Conservation (phyloP, 2,888 invertebrate species). For the Enchytraeus crypticus region DNA sequence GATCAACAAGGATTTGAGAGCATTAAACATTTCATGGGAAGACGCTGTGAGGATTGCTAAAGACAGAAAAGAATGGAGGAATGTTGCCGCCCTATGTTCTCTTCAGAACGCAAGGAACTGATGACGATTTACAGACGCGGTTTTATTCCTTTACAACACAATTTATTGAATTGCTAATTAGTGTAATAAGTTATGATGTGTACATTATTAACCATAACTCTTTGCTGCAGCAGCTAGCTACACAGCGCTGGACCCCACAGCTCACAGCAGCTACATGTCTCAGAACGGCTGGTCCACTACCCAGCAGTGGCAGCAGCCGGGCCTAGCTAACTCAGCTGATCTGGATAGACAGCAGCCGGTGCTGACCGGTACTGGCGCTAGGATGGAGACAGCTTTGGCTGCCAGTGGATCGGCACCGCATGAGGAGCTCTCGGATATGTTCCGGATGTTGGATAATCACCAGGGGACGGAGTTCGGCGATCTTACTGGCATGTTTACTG, state of each 20-base stretch:
- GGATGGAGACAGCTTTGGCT: slow-evolving; percentile 13
- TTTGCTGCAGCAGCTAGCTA: slow-evolving; percentile 71
- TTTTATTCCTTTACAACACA: no score
- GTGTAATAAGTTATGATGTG: no score
- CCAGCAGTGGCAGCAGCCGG: slow-evolving; percentile 30
- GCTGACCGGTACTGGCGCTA: slow-evolving; percentile 11
- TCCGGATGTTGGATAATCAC: slow-evolving; percentile 41
- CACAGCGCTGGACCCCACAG: slow-evolving; percentile 19
- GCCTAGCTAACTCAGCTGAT: slow-evolving; percentile 18
- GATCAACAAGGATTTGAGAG: no score
- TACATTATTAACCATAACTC: no score
- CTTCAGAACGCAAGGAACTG: no score
- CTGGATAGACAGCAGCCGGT: slow-evolving; percentile 21
- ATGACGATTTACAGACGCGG: no score
- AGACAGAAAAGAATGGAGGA: no score
- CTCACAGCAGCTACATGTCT: slow-evolving; percentile 13
- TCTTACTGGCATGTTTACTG: slow-evolving; percentile 44
- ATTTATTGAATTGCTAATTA: no score
- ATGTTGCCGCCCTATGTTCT: no score
- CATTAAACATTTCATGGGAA: no score
- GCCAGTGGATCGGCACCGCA: slow-evolving; percentile 33
- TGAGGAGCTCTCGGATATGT: slow-evolving; percentile 41
- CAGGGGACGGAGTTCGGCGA: slow-evolving; percentile 40
- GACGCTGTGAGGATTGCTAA: no score
- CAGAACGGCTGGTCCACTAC: slow-evolving; percentile 28